Percentiles rank a stretch among this genome's conserved stretches.
phyloP scores from a whole-genome alignment of 2,888 invertebrate genomes.

The Reticulitermes lucifugus region DNA sequence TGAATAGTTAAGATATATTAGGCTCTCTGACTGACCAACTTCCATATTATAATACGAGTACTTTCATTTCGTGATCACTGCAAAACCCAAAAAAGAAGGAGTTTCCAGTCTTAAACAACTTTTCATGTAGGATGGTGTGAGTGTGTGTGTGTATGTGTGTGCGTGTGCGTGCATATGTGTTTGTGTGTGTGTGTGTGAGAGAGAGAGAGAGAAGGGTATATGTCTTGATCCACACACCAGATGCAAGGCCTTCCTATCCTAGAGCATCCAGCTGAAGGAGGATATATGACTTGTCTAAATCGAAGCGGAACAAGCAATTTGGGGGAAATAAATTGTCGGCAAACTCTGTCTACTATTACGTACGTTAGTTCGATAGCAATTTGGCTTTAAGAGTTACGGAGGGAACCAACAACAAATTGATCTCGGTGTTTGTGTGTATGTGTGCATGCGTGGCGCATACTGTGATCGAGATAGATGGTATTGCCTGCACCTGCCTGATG shows the following conservation, averaged over 20 bases:
- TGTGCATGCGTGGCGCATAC: not conserved
- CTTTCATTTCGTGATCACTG: no score
- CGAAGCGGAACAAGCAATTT: slow-evolving; percentile 33
- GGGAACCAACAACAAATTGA: slow-evolving; percentile 31
- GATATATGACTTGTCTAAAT: slow-evolving; percentile 18
- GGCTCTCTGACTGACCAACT: no score
- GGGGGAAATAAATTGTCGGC: slow-evolving; percentile 20
- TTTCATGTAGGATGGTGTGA: no score
- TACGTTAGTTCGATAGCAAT: slow-evolving; percentile 40
- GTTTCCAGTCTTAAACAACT: no score
- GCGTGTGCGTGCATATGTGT: no score
- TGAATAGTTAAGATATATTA: no score
- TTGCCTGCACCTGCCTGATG: not conserved
- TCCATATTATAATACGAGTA: no score
- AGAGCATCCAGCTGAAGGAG: not conserved
- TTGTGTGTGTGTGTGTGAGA: no score
- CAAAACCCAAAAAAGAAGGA: no score
- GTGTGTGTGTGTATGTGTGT: no score
- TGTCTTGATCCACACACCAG: not conserved
- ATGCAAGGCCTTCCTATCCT: not conserved
- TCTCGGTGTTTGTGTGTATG: not conserved
- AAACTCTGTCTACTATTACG: not conserved
- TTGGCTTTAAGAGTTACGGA: slow-evolving; percentile 30
- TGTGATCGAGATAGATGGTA: not conserved
- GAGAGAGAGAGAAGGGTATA: no score